Evolutionary conservation across 1,140 invertebrate species (phyloP).

Genomic region (Drosophila kurseongensis): DNA sequence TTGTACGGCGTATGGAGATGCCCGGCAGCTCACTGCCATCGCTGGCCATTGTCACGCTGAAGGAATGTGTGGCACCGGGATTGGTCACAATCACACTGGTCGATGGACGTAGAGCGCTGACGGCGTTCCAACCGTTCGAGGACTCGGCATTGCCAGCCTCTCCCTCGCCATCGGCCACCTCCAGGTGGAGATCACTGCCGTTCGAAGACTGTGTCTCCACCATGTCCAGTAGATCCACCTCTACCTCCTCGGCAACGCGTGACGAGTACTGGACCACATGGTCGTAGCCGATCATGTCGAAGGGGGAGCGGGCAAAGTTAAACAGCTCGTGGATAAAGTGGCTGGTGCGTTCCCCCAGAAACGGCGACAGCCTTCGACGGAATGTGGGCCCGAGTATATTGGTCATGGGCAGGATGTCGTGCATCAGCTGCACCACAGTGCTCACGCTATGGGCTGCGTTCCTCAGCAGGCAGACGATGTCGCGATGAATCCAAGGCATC

Average conservation of each 20-base stretch:
- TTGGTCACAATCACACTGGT: constrained; percentile 76
- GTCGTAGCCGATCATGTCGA: constrained; percentile 92
- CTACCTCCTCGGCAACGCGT: constrained; percentile 67
- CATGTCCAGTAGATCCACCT: constrained; percentile 66
- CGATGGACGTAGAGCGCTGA: constrained; percentile 41
- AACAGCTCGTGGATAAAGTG: constrained; percentile 96
- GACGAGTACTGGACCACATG: constrained; percentile 86
- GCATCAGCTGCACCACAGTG: constrained; percentile 89
- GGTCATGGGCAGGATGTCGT: constrained; percentile 88
- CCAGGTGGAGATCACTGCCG: constrained; percentile 25
- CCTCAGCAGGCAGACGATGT: constrained; percentile 89
- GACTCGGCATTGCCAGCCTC: constrained; percentile 35
- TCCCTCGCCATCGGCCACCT: constrained; percentile 29
- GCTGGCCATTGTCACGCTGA: constrained; percentile 67
- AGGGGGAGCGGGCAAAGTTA: constrained; percentile 93
- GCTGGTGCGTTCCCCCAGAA: constrained; percentile 86
- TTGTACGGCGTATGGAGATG: constrained; percentile 66
- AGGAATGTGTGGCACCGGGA: constrained; percentile 71
- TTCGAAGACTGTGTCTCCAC: constrained; percentile 60
- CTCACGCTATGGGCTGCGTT: constrained; percentile 88
- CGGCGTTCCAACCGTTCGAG: constrained; percentile 27
- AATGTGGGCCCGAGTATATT: constrained; percentile 92
- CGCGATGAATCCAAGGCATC: constrained; percentile 94
- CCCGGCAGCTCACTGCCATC: constrained; percentile 71
- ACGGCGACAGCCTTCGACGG: constrained; percentile 86